Percentiles rank a stretch among this genome's conserved stretches.
These are phyloP conservation scores for Arnoldichthys spilopterus DNA, from an alignment of 2,797 vertebrate genomes.

Conservation along the genomic window DNA sequence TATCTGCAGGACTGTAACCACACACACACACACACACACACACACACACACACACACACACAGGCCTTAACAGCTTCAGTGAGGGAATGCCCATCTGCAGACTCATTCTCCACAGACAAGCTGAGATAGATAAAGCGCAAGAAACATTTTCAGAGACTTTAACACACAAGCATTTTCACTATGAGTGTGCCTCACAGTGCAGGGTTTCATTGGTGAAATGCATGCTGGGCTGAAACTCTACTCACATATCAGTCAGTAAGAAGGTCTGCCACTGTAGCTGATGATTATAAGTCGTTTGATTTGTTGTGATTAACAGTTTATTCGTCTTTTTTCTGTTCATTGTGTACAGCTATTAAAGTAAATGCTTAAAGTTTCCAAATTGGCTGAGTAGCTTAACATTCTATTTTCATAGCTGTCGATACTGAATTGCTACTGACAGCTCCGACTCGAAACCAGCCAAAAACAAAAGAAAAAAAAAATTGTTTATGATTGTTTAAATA, in stretches of 20 bases:
- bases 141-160: background rate
- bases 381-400: no score
- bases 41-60: constrained; percentile 9
- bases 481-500: no score
- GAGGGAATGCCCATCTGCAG: constrained; percentile 2
- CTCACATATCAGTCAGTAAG: no score
- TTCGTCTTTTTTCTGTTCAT: no score
- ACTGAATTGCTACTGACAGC: no score
- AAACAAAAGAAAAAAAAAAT: no score
- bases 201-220: background rate
- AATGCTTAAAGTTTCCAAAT: no score
- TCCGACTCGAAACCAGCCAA: no score
- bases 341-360: no score
- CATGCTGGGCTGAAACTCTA: background rate
- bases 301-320: no score
- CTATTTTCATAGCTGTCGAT: no score
- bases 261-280: background rate
- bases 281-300: background rate
- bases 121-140: background rate
- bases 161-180: background rate
- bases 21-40: background rate
- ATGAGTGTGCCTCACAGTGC: background rate
- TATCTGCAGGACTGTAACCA: constrained; percentile 1
- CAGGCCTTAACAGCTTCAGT: no score
- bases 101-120: background rate